Percentiles rank a stretch among this genome's conserved stretches.
Conservation (phyloP, 2,797 vertebrate genomes). For the Pachyuromys duprasi region DNA sequence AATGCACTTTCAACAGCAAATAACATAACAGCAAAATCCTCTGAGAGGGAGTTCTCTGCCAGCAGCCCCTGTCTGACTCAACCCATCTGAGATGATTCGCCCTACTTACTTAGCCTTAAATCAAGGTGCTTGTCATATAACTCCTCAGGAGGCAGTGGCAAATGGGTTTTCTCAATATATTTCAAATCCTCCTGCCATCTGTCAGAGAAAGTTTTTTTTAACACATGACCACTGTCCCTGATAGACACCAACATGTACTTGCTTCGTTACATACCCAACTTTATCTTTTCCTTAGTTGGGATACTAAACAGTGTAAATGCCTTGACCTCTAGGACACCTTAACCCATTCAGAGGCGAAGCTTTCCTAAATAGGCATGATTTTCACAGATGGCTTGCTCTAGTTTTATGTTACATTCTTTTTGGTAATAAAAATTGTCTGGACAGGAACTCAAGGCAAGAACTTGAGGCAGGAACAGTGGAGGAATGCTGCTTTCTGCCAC, state of each 20-base stretch:
- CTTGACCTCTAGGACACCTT: not conserved
- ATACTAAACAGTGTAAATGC: not conserved
- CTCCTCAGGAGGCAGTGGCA: not conserved
- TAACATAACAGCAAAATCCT: not conserved
- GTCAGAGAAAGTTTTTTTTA: not conserved
- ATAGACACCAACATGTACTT: not conserved
- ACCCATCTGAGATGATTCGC: not conserved
- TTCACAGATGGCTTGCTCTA: not conserved
- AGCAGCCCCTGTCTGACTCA: not conserved
- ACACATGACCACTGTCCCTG: not conserved
- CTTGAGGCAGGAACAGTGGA: not conserved
- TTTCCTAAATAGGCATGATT: not conserved
- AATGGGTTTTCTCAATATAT: not conserved
- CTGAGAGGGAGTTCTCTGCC: not conserved
- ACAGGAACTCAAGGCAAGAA: not conserved
- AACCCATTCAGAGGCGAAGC: not conserved
- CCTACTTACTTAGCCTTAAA: not conserved
- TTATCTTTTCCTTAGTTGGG: not conserved
- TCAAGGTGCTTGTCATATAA: not conserved
- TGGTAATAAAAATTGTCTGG: not conserved
- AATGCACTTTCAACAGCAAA: not conserved
- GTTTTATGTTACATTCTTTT: not conserved
- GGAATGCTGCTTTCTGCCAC: not conserved
- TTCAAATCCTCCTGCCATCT: not conserved
- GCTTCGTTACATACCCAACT: not conserved